phyloP scores from a whole-genome alignment of 2,113 vertebrate genomes.

The Gallinago jamesoni region DNA sequence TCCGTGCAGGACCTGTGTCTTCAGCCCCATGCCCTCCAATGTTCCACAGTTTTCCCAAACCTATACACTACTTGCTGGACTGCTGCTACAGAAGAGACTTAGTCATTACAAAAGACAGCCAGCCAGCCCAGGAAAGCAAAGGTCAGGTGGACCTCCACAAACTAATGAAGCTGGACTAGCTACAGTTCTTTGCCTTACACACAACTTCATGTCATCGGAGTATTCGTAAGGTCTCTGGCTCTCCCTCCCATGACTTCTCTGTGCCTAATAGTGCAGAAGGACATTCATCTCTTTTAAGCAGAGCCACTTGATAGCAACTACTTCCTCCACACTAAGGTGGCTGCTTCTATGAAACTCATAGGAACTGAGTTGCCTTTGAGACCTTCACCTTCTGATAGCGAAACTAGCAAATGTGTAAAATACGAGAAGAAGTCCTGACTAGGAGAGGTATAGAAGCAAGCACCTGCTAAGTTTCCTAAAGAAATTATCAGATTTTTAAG shows the following conservation, averaged over 20 bases:
- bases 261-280: background rate
- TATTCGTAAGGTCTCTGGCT: background rate
- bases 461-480: background rate
- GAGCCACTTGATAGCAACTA: background rate
- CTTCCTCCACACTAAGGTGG: background rate
- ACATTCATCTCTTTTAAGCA: background rate
- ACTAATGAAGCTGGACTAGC: background rate
- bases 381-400: background rate
- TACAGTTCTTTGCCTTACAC: background rate
- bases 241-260: background rate
- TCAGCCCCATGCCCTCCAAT: background rate
- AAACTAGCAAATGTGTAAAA: background rate
- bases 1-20: background rate
- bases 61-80: background rate
- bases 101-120: background rate
- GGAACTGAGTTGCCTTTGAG: background rate
- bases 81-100: background rate
- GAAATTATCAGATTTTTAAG: background rate
- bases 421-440: background rate
- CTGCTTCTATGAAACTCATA: background rate
- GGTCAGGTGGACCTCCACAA: rapidly evolving
- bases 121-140: background rate
- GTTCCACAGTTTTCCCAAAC: background rate
- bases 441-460: background rate
- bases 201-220: background rate